Conservation (phyloP, 1,140 invertebrate species). For the Drosophila sproati region DNA sequence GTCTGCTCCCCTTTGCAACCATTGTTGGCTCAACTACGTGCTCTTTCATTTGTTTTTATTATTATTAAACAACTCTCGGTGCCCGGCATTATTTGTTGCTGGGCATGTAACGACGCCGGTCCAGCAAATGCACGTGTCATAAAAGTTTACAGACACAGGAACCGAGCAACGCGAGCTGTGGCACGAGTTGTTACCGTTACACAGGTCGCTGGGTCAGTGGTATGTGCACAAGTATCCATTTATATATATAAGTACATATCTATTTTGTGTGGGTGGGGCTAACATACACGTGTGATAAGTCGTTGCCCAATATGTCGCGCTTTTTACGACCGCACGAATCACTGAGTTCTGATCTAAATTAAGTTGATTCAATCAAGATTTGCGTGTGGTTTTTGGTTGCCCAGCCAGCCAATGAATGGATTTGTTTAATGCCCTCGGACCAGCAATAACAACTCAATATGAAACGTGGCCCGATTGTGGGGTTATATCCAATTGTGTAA, state of each 20-base stretch:
- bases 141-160: conserved; percentile 75
- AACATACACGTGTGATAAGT: conserved; percentile 72
- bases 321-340: conserved; percentile 79
- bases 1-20: neutral
- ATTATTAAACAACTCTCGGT: conserved; percentile 78
- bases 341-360: conserved; percentile 79
- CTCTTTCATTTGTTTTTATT: conserved; percentile 82
- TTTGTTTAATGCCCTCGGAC: conserved; percentile 70
- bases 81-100: conserved; percentile 63
- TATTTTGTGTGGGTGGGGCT: conserved; percentile 13
- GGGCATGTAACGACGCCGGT: conserved; percentile 32
- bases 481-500: conserved; percentile 56
- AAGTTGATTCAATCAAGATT: conserved; percentile 82
- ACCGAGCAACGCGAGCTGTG: conserved; percentile 17
- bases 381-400: conserved; percentile 55
- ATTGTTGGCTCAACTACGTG: conserved; percentile 65
- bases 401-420: conserved; percentile 62
- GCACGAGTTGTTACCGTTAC: conserved; percentile 53
- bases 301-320: conserved; percentile 77
- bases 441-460: conserved; percentile 67
- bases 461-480: conserved; percentile 71
- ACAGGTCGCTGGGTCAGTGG: conserved; percentile 52
- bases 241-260: neutral
- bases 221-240: conserved; percentile 7
- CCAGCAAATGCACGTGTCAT: conserved; percentile 73